Base-by-base conservation (phyloP, 2,797 vertebrate genomes). In the Micrastur ruficollis region DNA sequence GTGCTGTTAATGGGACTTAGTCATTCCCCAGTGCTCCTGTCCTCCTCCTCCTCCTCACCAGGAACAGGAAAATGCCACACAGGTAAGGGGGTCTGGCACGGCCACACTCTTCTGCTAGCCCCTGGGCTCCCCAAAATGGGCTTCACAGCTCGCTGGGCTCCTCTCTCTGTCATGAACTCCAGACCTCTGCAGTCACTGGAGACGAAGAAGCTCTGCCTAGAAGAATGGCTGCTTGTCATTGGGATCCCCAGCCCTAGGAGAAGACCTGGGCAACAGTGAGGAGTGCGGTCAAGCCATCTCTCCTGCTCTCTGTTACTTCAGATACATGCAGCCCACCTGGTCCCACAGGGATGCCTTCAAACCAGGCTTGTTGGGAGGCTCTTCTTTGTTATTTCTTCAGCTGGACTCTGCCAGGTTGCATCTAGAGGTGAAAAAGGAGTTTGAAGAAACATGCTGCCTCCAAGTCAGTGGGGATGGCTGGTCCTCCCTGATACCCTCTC, bases 1-100 rank as follows among this genome's bases (percentile, higher is more conserved):
- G 36, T 73, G 74, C 84, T 89, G 67, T 68, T 85, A 74, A 88
- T 74, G 81, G 84, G 81, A 68, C 52, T 82, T 92, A n/a, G 58
- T 86, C 65, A 68, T 80, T 92, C 42, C 55, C 16, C 4, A 12
- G 29, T 92, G 70, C 72, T 94, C 81, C 32, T 68, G 22, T 74
- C 44, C 27, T 38, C 40, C 36, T 66, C 20, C 32, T 67, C 31
- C 25, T 71, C 19, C 23, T 61, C 58, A 34, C 31, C n/a, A 62
- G 53, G 34, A 72, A 25, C 0, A 53, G 53, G 47, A 62, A 62
- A 49, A 56, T 38, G 36, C 32, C 1, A 2, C 67, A 47, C 67
- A 47, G 40, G 10, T 46, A 32, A 12, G 34, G 31, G 31, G 16
- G 18, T 36, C 84, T 0, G 3, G 19, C 26, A 29, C 6, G 6